Conservation (phyloP, 2,113 vertebrate genomes). For the Rhea pennata region DNA sequence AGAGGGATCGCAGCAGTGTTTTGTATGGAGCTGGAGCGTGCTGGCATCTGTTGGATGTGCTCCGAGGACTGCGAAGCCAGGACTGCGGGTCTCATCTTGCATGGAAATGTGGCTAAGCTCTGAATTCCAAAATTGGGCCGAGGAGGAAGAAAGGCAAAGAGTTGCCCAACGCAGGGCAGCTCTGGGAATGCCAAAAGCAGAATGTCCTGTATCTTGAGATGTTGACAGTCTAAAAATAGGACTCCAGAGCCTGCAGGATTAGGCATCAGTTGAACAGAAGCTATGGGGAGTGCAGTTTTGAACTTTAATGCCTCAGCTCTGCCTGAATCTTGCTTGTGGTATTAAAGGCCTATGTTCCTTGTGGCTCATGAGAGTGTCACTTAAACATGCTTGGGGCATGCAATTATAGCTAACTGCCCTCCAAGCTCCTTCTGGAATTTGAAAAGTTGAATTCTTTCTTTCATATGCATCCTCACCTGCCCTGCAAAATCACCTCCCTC, state of each 20-base stretch:
- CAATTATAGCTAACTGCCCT: not conserved
- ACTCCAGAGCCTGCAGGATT: not conserved
- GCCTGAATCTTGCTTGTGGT: not conserved
- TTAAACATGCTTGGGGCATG: not conserved
- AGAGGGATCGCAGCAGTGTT: not conserved
- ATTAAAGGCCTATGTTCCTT: not conserved
- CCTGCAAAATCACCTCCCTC: not conserved
- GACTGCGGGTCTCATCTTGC: not conserved
- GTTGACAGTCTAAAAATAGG: constrained; percentile 29
- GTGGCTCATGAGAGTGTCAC: not conserved
- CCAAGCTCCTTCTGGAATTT: not conserved
- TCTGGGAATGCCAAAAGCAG: not conserved
- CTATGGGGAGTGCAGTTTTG: not conserved
- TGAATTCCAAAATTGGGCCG: not conserved
- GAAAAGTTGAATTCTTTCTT: constrained; percentile 1
- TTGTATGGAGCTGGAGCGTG: not conserved
- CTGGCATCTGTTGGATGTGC: not conserved
- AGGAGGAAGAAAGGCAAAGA: not conserved
- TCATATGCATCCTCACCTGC: rapidly evolving
- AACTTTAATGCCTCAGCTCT: not conserved
- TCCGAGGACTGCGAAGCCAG: not conserved
- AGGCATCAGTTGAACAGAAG: not conserved
- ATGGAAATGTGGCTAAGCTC: not conserved
- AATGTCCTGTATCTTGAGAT: constrained; percentile 30
- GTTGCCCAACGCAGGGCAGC: not conserved